Conservation (phyloP, 2,888 invertebrate genomes). For the Eupithecia vulgata region DNA sequence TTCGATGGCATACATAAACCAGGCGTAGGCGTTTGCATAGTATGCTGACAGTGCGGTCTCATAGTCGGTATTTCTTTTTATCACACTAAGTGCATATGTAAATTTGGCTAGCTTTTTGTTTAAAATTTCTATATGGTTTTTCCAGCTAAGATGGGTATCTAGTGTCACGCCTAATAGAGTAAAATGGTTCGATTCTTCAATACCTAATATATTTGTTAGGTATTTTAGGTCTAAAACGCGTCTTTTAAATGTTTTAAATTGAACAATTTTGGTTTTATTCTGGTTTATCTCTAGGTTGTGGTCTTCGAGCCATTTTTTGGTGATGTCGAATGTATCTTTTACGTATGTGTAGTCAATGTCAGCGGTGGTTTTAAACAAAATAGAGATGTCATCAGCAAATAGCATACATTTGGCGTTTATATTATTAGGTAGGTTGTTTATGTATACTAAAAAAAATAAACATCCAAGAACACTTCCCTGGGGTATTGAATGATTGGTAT, state of each 20-base stretch:
- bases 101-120: neutral
- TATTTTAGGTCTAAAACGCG: neutral
- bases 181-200: neutral
- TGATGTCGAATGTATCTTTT: neutral
- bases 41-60: neutral
- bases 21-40: neutral
- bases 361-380: neutral
- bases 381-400: neutral
- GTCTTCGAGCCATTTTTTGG: neutral
- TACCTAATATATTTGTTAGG: neutral
- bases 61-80: neutral
- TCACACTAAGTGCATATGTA: neutral
- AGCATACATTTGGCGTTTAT: too few species aligned
- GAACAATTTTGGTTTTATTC: neutral
- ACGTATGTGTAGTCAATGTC: neutral
- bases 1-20: neutral
- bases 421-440: too few species aligned
- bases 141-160: neutral
- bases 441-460: too few species aligned
- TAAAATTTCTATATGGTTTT: neutral
- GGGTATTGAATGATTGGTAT: too few species aligned
- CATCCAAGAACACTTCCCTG: too few species aligned
- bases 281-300: neutral
- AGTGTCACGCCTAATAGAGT: neutral
- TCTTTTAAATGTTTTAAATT: neutral